These are phyloP conservation scores for Galerucella nymphaeae DNA, from an alignment of 2,888 invertebrate species.

Conservation along the genomic window DNA sequence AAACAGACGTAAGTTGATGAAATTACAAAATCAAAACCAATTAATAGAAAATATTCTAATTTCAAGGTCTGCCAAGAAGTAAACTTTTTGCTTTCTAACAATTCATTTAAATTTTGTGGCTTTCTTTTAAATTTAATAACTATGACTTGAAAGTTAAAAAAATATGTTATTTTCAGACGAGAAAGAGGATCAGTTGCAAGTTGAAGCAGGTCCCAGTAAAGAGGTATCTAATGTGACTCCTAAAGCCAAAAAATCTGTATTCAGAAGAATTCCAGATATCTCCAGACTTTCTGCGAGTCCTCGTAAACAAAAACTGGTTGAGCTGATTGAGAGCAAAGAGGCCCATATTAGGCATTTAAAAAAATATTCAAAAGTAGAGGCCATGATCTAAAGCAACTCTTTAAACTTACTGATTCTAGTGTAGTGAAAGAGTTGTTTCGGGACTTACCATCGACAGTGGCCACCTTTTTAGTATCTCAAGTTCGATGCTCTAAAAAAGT, in stretches of 20 bases:
- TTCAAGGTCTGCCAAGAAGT: neutral
- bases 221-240: constrained; percentile 1
- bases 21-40: neutral
- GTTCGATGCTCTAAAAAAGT: constrained; percentile 16
- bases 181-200: neutral
- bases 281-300: constrained; percentile 16
- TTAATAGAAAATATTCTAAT: neutral
- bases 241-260: constrained; percentile 6
- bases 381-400: constrained; percentile 2
- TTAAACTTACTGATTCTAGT: constrained; percentile 7
- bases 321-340: constrained; percentile 19
- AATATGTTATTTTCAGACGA: neutral
- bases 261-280: constrained; percentile 11
- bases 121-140: neutral
- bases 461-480: constrained; percentile 38
- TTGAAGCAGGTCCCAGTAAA: neutral
- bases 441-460: constrained; percentile 26
- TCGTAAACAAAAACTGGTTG: constrained; percentile 6
- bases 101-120: neutral
- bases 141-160: neutral
- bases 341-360: constrained; percentile 20
- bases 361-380: constrained; percentile 18
- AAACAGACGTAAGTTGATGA: neutral
- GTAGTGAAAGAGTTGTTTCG: constrained; percentile 18
- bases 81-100: neutral